Percentiles rank a stretch among this genome's conserved stretches.
Evolutionary conservation across 2,797 vertebrate genomes (phyloP).

Genomic region (Enteromius unitaeniatus): DNA sequence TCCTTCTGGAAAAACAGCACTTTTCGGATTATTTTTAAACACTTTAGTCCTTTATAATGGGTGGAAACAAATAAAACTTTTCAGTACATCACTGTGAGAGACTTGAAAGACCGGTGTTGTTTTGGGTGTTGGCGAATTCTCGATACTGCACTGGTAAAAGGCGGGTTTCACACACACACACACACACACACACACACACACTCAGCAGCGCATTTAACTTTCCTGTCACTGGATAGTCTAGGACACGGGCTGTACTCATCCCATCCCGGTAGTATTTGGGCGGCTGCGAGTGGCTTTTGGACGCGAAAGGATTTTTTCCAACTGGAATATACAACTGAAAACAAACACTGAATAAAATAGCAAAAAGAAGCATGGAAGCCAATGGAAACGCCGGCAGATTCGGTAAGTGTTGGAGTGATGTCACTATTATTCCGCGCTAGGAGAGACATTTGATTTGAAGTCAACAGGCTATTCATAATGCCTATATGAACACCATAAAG

Average conservation of each 20-base stretch:
- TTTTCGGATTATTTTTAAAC: too few relatives aligned
- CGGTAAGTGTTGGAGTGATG: conserved; percentile 46
- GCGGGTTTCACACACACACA: not conserved
- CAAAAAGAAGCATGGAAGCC: conserved; percentile 43
- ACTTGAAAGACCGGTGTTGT: conserved; percentile 76
- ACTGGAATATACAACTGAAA: not conserved
- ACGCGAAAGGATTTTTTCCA: not conserved
- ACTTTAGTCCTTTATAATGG: not conserved
- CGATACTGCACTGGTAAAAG: conserved; percentile 14
- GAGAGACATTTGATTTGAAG: conserved; percentile 12
- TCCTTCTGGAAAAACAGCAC: not conserved
- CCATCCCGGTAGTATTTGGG: not conserved
- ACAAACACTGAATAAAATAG: not conserved
- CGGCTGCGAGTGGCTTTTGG: not conserved
- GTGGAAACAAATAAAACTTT: conserved; percentile 13
- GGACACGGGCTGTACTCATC: not conserved
- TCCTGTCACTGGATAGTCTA: not conserved
- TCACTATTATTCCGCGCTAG: not conserved
- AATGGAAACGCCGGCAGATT: conserved; percentile 38
- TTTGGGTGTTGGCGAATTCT: conserved; percentile 70
- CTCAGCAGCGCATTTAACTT: not conserved
- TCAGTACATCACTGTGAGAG: conserved; percentile 9
- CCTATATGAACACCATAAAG: not conserved
- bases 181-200: not conserved
- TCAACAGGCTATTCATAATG: not conserved